Evolutionary conservation across 2,888 invertebrate genomes (phyloP).

Genomic region (Axea sp.): DNA sequence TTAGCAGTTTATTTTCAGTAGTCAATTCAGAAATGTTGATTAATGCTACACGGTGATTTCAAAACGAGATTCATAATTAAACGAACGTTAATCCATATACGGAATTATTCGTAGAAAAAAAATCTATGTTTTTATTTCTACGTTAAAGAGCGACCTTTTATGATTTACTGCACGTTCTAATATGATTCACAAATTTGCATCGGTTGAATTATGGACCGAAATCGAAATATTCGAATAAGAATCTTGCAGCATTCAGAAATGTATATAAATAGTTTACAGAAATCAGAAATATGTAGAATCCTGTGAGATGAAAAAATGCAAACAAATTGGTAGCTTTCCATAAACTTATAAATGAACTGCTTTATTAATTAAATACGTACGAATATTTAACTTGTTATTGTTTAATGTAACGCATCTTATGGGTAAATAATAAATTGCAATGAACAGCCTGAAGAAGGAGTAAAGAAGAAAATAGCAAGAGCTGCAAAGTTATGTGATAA

Average conservation of each 20-base stretch:
- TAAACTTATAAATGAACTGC: no score
- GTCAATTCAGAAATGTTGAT: slow-evolving; percentile 12
- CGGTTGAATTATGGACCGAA: slow-evolving; percentile 1
- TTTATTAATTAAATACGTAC: no score
- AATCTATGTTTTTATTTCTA: neutral
- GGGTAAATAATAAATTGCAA: no score
- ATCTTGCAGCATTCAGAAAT: slow-evolving; percentile 4
- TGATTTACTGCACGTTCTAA: slow-evolving; percentile 11
- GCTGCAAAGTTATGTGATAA: no score
- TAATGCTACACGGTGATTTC: slow-evolving; percentile 25
- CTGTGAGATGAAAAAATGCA: no score
- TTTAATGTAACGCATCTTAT: no score
- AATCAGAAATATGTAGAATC: no score
- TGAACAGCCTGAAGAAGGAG: no score
- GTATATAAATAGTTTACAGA: no score
- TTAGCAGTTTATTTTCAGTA: slow-evolving; percentile 16
- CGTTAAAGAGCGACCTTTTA: slow-evolving; percentile 1
- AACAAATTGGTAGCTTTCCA: no score
- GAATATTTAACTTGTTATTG: no score
- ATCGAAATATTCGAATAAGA: neutral
- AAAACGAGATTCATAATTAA: slow-evolving; percentile 22
- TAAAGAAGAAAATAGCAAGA: no score
- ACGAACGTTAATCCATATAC: slow-evolving; percentile 24
- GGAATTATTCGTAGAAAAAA: neutral
- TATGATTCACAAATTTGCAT: slow-evolving; percentile 18